A percentile compares a stretch with the other conserved stretches of the same genome.
Conservation (phyloP, 2,113 vertebrate species). For the Podarcis muralis region DNA sequence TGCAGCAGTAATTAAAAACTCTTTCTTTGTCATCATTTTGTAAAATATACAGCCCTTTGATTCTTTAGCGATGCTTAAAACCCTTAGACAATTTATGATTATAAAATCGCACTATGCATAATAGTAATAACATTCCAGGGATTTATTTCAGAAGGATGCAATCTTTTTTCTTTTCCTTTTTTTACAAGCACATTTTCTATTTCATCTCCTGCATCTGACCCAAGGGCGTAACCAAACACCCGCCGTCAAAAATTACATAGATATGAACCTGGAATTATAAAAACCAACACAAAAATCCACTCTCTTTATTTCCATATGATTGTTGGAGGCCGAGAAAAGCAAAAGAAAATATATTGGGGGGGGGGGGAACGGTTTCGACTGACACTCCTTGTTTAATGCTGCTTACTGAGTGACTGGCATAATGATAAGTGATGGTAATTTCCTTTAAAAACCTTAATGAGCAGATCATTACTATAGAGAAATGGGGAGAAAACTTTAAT, state of each 20-base stretch:
- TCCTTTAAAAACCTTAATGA: conserved; percentile 87
- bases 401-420: conserved; percentile 72
- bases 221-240: conserved; percentile 36
- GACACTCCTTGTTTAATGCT: conserved; percentile 77
- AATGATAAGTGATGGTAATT: conserved; percentile 78
- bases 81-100: conserved; percentile 42
- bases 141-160: conserved; percentile 27
- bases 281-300: conserved; percentile 46
- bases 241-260: conserved; percentile 30
- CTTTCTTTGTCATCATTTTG: conserved; percentile 55
- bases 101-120: conserved; percentile 46
- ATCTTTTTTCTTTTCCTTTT: not conserved
- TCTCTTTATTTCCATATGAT: conserved; percentile 62
- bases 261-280: conserved; percentile 43
- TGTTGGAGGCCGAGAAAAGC: not conserved
- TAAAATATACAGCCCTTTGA: conserved; percentile 56
- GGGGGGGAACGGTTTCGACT: conserved; percentile 52
- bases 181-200: conserved; percentile 40
- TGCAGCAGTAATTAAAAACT: conserved; percentile 65
- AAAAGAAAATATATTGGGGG: conserved; percentile 25
- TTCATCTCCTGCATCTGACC: conserved; percentile 25
- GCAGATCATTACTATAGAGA: conserved; percentile 81
- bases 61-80: conserved; percentile 44
- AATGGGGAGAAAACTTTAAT: conserved; percentile 85
- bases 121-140: conserved; percentile 20